phyloP scores from a whole-genome alignment of 2,797 vertebrate species.

The Brachyalestes nurse region DNA sequence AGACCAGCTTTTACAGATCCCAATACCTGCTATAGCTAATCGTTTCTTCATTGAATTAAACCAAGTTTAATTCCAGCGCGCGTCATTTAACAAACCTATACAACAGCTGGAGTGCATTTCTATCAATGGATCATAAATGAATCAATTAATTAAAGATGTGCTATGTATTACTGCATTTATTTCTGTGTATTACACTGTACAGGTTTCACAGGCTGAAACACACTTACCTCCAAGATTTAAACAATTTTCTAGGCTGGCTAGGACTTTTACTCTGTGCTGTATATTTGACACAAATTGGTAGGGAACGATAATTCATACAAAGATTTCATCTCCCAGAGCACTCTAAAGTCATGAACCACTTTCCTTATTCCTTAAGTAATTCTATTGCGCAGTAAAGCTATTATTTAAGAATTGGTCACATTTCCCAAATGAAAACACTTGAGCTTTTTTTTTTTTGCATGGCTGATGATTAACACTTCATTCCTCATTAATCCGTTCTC shows the following conservation, averaged over 20 bases:
- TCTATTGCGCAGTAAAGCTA: not conserved
- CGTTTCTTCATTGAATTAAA: not conserved
- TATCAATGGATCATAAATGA: too few species aligned
- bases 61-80: too few species aligned
- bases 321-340: not conserved
- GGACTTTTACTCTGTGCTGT: not conserved
- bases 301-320: not conserved
- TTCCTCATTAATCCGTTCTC: slow-evolving; percentile 16
- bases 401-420: slow-evolving; percentile 24
- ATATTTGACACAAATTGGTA: not conserved
- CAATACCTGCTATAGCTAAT: not conserved
- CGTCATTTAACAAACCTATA: not conserved
- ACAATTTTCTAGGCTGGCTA: not conserved
- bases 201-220: not conserved
- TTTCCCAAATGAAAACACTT: slow-evolving; percentile 21
- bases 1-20: not conserved
- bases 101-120: not conserved
- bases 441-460: not conserved
- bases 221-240: not conserved
- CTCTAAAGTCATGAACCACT: slow-evolving; percentile 4
- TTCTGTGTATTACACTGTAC: not conserved
- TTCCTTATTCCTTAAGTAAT: slow-evolving; percentile 22
- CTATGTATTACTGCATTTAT: not conserved
- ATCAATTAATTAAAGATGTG: too few species aligned
- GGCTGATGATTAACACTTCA: slow-evolving; percentile 7